Conservation (phyloP, 2,888 invertebrate species). For the Parasteatoda lunata region DNA sequence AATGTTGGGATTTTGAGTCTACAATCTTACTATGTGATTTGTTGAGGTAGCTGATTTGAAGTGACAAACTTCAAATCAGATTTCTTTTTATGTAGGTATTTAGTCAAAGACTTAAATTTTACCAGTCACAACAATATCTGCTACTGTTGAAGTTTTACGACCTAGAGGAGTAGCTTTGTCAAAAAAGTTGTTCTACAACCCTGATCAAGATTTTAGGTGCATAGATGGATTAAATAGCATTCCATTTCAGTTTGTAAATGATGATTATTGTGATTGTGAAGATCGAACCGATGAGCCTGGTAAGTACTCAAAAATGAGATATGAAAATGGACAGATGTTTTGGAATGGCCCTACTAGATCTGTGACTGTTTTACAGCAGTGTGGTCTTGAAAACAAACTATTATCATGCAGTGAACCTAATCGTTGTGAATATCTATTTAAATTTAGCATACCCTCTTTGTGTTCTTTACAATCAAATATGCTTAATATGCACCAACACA, state of each 20-base stretch:
- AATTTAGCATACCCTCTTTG: constrained; percentile 91
- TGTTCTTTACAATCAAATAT: constrained; percentile 77
- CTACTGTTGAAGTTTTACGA: too few species aligned
- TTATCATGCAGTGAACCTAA: constrained; percentile 92
- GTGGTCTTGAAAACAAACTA: constrained; percentile 90
- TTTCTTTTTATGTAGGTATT: too few species aligned
- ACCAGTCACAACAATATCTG: too few species aligned
- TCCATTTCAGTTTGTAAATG: constrained; percentile 80
- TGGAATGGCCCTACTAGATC: constrained; percentile 99
- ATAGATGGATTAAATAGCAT: constrained; percentile 89
- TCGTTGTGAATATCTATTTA: constrained; percentile 95
- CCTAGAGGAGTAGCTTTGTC: too few species aligned
- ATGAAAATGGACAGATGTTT: constrained; percentile 91
- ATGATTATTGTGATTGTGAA: constrained; percentile 80
- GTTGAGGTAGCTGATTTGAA: too few species aligned
- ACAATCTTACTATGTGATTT: too few species aligned
- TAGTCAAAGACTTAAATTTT: too few species aligned
- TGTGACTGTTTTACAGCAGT: constrained; percentile 83
- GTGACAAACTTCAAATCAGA: too few species aligned
- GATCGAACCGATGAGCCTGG: constrained; percentile 79
- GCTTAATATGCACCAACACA: constrained; percentile 47
- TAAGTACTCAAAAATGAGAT: constrained; percentile 88
- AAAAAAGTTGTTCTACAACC: constrained; percentile 69
- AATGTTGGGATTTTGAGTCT: too few species aligned
- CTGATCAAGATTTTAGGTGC: constrained; percentile 85